phyloP scores from a whole-genome alignment of 2,888 invertebrate genomes.

The Scaptomyza tumidula region DNA sequence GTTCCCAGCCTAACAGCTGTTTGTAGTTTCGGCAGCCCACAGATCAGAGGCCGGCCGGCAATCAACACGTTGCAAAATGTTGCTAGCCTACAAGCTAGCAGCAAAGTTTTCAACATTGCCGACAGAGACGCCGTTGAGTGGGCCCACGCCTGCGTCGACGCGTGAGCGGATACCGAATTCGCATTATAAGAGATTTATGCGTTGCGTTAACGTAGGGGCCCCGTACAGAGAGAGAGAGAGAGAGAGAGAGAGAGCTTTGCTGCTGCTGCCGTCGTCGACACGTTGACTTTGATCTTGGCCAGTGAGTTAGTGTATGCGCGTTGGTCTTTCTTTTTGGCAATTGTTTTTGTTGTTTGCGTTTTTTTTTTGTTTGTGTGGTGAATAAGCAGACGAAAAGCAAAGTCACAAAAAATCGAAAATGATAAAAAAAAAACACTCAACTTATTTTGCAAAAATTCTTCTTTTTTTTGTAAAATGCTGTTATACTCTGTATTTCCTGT shows the following conservation, averaged over 20 bases:
- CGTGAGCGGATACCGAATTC: conserved; percentile 17
- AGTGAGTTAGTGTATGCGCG: conserved; percentile 18
- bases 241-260: too few species aligned
- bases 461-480: too few species aligned
- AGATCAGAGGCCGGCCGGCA: conserved; percentile 25
- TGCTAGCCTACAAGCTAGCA: conserved; percentile 21
- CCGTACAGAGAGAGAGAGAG: too few species aligned
- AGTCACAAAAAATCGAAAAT: conserved; percentile 27
- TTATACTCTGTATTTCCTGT: too few species aligned
- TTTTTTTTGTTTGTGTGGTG: conserved; percentile 54
- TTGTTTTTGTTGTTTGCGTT: conserved; percentile 14
- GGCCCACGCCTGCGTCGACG: conserved; percentile 42
- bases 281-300: conserved; percentile 75
- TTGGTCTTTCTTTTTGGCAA: conserved; percentile 50
- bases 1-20: conserved; percentile 33
- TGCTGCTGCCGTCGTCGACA: conserved; percentile 16
- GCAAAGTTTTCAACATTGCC: conserved; percentile 23
- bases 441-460: too few species aligned
- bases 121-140: conserved; percentile 32
- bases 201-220: conserved; percentile 23
- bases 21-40: conserved; percentile 9
- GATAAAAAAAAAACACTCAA: conserved; percentile 4
- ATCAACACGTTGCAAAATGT: conserved; percentile 37
- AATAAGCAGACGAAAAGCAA: conserved; percentile 50
- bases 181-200: conserved; percentile 23